Conservation (phyloP, 2,113 vertebrate genomes). For the Anhinga rufa region DNA sequence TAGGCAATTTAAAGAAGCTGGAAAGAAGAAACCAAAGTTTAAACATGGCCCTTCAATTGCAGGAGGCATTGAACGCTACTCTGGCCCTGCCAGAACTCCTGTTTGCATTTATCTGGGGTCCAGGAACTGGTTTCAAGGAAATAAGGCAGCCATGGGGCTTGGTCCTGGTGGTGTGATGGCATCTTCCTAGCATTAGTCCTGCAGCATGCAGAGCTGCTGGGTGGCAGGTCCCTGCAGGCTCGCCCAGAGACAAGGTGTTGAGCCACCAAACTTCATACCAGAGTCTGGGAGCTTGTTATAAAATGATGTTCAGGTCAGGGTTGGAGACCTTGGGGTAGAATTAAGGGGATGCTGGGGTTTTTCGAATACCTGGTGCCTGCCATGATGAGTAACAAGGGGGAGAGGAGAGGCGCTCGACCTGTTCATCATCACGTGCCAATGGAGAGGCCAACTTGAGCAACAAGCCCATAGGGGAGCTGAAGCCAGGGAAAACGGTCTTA, state of each 20-base stretch:
- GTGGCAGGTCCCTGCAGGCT: not conserved
- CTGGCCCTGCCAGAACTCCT: not conserved
- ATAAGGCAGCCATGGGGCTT: not conserved
- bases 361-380: not conserved
- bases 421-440: not conserved
- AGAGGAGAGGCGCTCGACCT: not conserved
- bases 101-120: not conserved
- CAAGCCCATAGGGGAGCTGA: not conserved
- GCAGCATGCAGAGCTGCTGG: no score
- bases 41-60: not conserved
- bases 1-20: not conserved
- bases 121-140: not conserved
- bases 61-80: not conserved
- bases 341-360: not conserved
- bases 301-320: not conserved
- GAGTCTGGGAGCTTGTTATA: not conserved
- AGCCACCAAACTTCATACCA: not conserved
- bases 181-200: not conserved
- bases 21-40: not conserved
- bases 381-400: not conserved
- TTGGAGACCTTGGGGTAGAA: not conserved
- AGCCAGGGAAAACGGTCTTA: not conserved
- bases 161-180: not conserved
- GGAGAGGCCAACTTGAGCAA: not conserved
- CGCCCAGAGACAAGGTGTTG: not conserved